Conservation (phyloP, 2,797 vertebrate genomes). For the Thalassophryne amazonica region DNA sequence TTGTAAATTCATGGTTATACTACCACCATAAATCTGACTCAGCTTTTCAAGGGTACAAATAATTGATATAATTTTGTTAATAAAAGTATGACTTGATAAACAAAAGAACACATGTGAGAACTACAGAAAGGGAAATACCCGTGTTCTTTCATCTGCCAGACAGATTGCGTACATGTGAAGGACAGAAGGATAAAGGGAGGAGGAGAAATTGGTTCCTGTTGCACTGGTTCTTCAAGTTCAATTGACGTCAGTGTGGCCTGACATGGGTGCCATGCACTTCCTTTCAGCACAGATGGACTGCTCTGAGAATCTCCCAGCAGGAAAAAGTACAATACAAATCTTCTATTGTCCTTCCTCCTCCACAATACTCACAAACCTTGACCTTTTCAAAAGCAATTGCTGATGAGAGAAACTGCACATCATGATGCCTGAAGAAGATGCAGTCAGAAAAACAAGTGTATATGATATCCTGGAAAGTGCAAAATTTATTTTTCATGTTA, state of each 20-base stretch:
- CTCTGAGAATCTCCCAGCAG: conserved; percentile 46
- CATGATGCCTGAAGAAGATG: conserved; percentile 20
- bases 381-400: conserved; percentile 38
- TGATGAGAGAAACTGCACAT: conserved; percentile 21
- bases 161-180: conserved; percentile 14
- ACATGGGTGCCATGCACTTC: conserved; percentile 63
- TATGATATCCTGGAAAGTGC: no score
- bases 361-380: conserved; percentile 58
- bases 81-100: conserved; percentile 1
- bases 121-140: not conserved
- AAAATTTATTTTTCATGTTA: no score
- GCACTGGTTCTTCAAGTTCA: conserved; percentile 63
- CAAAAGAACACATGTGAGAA: not conserved
- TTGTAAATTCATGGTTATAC: not conserved
- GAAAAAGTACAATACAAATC: conserved; percentile 63
- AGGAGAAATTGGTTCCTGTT: conserved; percentile 67
- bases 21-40: not conserved
- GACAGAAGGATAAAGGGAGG: conserved; percentile 17
- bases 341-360: conserved; percentile 68
- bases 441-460: conserved; percentile 27
- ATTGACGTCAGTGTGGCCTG: conserved; percentile 76
- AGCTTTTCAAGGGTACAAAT: conserved; percentile 7
- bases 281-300: conserved; percentile 71
- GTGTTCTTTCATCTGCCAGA: not conserved
- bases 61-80: not conserved